Percentiles rank a stretch among this genome's conserved stretches.
Conservation (phyloP, 2,797 vertebrate genomes). For the Serranus cabrilla region DNA sequence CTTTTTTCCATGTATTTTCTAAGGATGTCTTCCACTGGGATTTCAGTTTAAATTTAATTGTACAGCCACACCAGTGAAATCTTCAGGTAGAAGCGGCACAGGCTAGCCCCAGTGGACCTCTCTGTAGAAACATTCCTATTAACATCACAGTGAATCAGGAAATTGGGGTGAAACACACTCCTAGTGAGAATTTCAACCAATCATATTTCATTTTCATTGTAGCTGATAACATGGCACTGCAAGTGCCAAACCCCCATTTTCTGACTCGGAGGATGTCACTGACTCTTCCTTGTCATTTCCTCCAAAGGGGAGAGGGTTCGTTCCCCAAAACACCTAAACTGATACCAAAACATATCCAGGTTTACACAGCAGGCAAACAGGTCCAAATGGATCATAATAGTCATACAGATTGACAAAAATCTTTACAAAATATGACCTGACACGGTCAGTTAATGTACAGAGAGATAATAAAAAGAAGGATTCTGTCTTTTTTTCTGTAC, state of each 20-base stretch:
- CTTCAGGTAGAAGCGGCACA: slow-evolving; percentile 29
- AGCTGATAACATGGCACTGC: slow-evolving; percentile 37
- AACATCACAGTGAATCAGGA: slow-evolving; percentile 68
- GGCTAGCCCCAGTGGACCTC: slow-evolving; percentile 43
- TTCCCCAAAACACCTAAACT: slow-evolving; percentile 79
- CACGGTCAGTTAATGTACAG: slow-evolving; percentile 83
- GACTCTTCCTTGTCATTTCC: slow-evolving; percentile 72
- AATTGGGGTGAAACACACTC: slow-evolving; percentile 61
- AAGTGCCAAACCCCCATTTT: slow-evolving; percentile 49
- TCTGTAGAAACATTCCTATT: slow-evolving; percentile 30
- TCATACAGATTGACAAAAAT: slow-evolving; percentile 88
- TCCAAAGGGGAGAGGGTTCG: slow-evolving; percentile 54
- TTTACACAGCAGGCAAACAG: slow-evolving; percentile 86
- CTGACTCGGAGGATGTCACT: slow-evolving; percentile 56
- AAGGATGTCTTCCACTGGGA: slow-evolving; percentile 36
- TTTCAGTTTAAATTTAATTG: slow-evolving; percentile 27
- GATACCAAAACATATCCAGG: slow-evolving; percentile 88
- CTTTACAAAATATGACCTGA: slow-evolving; percentile 87
- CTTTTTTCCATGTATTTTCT: slow-evolving; percentile 14
- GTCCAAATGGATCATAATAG: slow-evolving; percentile 84
- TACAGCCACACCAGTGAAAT: slow-evolving; percentile 34
- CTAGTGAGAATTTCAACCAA: slow-evolving; percentile 33
- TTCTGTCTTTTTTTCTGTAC: slow-evolving; percentile 88
- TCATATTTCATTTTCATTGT: slow-evolving; percentile 50
- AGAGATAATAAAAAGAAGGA: slow-evolving; percentile 88